Percentiles rank a stretch among this genome's conserved stretches.
Conservation (phyloP, 35 echinoderm and acorn worm species). For the Ophioderma brevispina region DNA sequence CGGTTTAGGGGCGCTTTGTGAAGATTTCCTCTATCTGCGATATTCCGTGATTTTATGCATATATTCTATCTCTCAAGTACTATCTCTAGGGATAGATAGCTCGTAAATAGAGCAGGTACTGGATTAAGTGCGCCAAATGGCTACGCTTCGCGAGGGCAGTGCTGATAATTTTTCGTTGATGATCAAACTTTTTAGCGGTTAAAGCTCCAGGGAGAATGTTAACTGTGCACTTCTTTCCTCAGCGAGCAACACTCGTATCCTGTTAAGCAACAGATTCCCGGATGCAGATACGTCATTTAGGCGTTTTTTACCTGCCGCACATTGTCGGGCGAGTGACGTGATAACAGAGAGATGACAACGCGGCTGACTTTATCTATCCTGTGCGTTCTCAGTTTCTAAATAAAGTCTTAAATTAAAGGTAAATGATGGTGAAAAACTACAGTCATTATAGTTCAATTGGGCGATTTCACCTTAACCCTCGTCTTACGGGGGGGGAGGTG, state of each 20-base stretch:
- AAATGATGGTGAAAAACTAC: not conserved
- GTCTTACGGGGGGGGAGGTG: too few species aligned
- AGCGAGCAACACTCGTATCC: not conserved
- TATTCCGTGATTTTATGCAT: not conserved
- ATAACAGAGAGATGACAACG: not conserved
- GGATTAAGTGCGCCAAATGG: not conserved
- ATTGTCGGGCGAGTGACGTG: not conserved
- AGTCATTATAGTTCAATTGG: not conserved
- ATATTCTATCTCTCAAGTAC: not conserved
- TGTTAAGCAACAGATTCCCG: slow-evolving; percentile 4
- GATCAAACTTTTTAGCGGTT: not conserved
- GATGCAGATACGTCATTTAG: not conserved
- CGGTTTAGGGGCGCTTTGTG: not conserved
- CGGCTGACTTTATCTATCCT: not conserved
- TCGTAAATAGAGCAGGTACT: slow-evolving; percentile 2
- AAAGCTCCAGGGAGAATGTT: not conserved
- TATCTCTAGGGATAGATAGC: not conserved
- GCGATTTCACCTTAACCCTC: too few species aligned
- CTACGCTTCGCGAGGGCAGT: not conserved
- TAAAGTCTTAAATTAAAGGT: not conserved
- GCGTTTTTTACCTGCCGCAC: not conserved
- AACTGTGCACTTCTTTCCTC: not conserved
- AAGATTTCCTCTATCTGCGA: not conserved
- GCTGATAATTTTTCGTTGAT: not conserved
- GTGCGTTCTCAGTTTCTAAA: not conserved